Base-by-base conservation (phyloP, 2,113 vertebrate genomes). In the Sterrhoptilus dennistouni region DNA sequence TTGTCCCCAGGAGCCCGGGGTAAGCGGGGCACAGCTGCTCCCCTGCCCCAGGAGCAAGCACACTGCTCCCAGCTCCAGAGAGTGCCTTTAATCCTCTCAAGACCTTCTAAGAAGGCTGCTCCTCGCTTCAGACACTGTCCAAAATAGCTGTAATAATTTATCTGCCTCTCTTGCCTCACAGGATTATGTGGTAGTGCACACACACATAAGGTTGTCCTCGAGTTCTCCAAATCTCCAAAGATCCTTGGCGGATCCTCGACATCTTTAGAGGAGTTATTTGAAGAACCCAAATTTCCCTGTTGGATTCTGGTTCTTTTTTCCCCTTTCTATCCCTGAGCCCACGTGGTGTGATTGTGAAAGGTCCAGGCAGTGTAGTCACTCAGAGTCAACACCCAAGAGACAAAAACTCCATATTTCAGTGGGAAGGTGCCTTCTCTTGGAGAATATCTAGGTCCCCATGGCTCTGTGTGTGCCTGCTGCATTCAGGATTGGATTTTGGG, bases 71-170 rank as follows among this genome's bases (percentile, higher is more conserved):
- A 88, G 83, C 76, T 38, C 63, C 64, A 89, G 27, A 81, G 47
- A 78, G 72, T 19, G 53, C 61, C 65, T 94, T 92, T 95, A 96
- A 92, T 95, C 93, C 89, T 96, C 83, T 95, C 87, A 92, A 82
- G 83, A 60, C 87, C 91, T 94, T 64, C 89, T 96, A 91, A 95
- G 89, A 95, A 96, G 87, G 91, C 64, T 84, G 72, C 81, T 87
- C n/a, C 77, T 87, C 24, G 13, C 77, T 76, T 89, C 93, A 64
- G 69, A 81, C 11, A 0, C 44, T 40, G 61, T 91, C 94, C 77
- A 72, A 79, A 96, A 95, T 84, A 95, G 83, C 93, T 87, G 83
- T 64, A 82, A 84, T 79, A 75, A 89, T 89, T 89, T 68, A 44
- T 87, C 89, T 94, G 85, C 65, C 61, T 76, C 90, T 42, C 65